Base-by-base conservation (phyloP, 2,888 invertebrate species). In the Noctua pronuba region DNA sequence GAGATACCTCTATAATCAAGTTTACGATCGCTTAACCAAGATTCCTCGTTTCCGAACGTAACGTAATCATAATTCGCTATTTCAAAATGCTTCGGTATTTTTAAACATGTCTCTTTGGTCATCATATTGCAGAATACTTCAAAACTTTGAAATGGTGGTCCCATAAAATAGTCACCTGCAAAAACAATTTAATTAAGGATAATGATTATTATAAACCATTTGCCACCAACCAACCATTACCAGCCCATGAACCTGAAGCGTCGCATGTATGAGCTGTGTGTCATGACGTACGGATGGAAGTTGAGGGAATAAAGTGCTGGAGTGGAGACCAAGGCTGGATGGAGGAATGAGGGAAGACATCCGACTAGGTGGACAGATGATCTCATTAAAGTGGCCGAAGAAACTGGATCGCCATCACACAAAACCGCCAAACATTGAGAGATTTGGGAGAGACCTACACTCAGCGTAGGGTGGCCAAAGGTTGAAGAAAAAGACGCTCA, bases 41-140 rank as follows among this genome's bases (percentile, higher is more conserved):
- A 38, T 38, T 38, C 38, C 38, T 7, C 38, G 38, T 38, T 38
- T 7, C n/a, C n/a, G n/a, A n/a, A n/a, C n/a, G n/a, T n/a, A n/a
- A n/a, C n/a, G n/a, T n/a, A n/a, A n/a, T n/a, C n/a, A n/a, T n/a
- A n/a, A n/a, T n/a, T n/a, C n/a, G n/a, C n/a, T n/a, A n/a, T n/a
- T n/a, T n/a, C n/a, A n/a, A n/a, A n/a, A n/a, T n/a, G n/a, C n/a
- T n/a, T n/a, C n/a, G 7, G 21, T 21, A 49, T 49, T 49, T 21
- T n/a, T 21, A 66, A 5, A 35, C 72, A 72, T n/a, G 72, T 72
- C 35, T 72, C 67, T 13, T 46, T n/a, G 13, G 72, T 66, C 35
- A 4, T 13, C 72, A 72, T 72, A 72, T 72, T 46, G n/a, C 72
- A 72, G 8, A 13, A 35, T 13, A n/a, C 72, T 66, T 72, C 8